Percentiles rank a stretch among this genome's conserved stretches.
These are phyloP conservation scores for Perccottus glenii DNA, from an alignment of 2,113 vertebrate genomes.

Conservation along the genomic window DNA sequence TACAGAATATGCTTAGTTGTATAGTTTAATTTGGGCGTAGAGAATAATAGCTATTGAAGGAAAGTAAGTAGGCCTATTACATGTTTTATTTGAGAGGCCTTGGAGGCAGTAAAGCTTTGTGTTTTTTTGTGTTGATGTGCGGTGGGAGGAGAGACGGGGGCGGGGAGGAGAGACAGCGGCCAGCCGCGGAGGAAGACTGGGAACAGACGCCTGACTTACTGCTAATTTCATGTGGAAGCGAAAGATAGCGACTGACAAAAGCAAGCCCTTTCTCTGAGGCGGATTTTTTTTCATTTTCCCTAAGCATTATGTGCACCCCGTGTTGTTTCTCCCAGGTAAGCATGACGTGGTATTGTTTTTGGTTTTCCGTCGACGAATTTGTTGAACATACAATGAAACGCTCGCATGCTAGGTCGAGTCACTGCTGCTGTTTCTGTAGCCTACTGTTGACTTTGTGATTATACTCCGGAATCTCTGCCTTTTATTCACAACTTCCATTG, in stretches of 20 bases:
- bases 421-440: slow-evolving; percentile 4
- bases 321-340: slow-evolving; percentile 81
- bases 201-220: slow-evolving; percentile 22
- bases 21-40: too few relatives aligned
- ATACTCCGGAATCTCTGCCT: not conserved
- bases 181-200: not conserved
- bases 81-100: too few relatives aligned
- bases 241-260: slow-evolving; percentile 8
- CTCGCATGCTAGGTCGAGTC: not conserved
- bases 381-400: not conserved
- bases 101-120: not conserved
- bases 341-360: slow-evolving; percentile 15
- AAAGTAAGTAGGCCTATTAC: too few relatives aligned
- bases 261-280: slow-evolving; percentile 7
- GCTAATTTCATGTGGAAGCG: slow-evolving; percentile 30
- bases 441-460: slow-evolving; percentile 3
- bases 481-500: too few relatives aligned
- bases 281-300: slow-evolving; percentile 9
- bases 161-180: slow-evolving; percentile 27
- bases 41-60: too few relatives aligned
- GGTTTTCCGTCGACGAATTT: not conserved
- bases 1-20: too few relatives aligned
- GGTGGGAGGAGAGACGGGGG: slow-evolving; percentile 33
- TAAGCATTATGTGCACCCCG: slow-evolving; percentile 63
- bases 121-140: slow-evolving; percentile 14